Conservation (phyloP, 2,113 vertebrate genomes). For the Pipra filicauda region DNA sequence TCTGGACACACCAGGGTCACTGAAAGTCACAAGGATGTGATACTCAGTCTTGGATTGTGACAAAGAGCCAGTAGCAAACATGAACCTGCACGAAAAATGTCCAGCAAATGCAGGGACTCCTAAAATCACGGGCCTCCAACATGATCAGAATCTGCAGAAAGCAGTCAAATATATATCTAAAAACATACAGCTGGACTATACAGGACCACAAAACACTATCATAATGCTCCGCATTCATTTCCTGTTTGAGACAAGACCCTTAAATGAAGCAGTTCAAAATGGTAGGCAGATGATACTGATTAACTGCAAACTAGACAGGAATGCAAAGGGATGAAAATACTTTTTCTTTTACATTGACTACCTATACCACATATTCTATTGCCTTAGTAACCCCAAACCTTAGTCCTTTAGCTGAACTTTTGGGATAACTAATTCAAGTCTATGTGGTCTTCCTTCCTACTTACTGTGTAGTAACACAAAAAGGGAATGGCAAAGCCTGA, state of each 20-base stretch:
- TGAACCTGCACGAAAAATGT: fast-evolving
- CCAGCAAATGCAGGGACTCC: not conserved
- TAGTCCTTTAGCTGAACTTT: not conserved
- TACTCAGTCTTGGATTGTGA: not conserved
- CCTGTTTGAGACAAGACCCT: not conserved
- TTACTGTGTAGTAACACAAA: not conserved
- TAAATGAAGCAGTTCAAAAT: not conserved
- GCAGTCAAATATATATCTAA: not conserved
- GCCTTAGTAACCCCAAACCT: not conserved
- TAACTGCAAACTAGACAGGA: not conserved
- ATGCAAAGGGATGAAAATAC: not conserved
- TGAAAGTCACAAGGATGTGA: not conserved
- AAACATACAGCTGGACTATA: not conserved
- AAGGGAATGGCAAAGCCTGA: not conserved
- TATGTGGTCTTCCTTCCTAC: not conserved
- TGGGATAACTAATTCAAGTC: not conserved
- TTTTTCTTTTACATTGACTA: not conserved
- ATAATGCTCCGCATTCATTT: not conserved
- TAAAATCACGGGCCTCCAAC: not conserved
- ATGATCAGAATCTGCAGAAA: not conserved
- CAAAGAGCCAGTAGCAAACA: not conserved
- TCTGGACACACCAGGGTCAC: not conserved
- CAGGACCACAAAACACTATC: not conserved
- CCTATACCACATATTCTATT: not conserved
- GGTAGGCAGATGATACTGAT: not conserved